Evolutionary conservation across 2,113 vertebrate genomes (phyloP).

Genomic region (Peromyscus polionotus): DNA sequence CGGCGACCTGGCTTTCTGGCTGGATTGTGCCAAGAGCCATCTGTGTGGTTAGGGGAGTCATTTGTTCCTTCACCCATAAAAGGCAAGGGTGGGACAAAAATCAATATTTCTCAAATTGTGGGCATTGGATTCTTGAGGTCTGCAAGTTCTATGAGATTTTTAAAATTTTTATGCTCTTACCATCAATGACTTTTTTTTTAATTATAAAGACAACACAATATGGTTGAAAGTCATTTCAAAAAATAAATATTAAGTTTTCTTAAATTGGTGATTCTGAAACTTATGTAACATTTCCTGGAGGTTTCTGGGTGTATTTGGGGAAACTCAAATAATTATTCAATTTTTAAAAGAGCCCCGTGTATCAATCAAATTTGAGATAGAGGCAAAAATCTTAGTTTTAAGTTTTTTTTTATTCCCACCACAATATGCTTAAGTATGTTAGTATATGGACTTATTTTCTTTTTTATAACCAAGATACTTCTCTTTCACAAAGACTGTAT

Average conservation of each 20-base stretch:
- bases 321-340: slow-evolving; percentile 11
- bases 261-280: slow-evolving; percentile 52
- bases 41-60: slow-evolving; percentile 59
- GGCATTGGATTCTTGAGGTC: background rate
- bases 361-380: background rate
- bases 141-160: slow-evolving; percentile 8
- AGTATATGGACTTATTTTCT: slow-evolving; percentile 40
- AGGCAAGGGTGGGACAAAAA: slow-evolving; percentile 24
- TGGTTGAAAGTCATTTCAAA: slow-evolving; percentile 44
- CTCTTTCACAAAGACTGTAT: background rate
- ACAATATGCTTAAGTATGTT: slow-evolving; percentile 31
- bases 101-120: slow-evolving; percentile 33
- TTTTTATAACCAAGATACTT: slow-evolving; percentile 57
- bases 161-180: background rate
- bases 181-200: slow-evolving; percentile 1
- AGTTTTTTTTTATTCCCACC: slow-evolving; percentile 28
- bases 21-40: slow-evolving; percentile 64
- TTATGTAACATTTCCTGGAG: background rate
- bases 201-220: slow-evolving; percentile 39
- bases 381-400: slow-evolving; percentile 49
- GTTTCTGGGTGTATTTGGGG: background rate
- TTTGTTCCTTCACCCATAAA: slow-evolving; percentile 61
- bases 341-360: slow-evolving; percentile 32
- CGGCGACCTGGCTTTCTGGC: slow-evolving; percentile 32
- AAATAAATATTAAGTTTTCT: slow-evolving; percentile 49